Percentiles rank a stretch among this genome's conserved stretches.
Conservation (phyloP, 2,797 vertebrate species). For the Gallirallus australis region DNA sequence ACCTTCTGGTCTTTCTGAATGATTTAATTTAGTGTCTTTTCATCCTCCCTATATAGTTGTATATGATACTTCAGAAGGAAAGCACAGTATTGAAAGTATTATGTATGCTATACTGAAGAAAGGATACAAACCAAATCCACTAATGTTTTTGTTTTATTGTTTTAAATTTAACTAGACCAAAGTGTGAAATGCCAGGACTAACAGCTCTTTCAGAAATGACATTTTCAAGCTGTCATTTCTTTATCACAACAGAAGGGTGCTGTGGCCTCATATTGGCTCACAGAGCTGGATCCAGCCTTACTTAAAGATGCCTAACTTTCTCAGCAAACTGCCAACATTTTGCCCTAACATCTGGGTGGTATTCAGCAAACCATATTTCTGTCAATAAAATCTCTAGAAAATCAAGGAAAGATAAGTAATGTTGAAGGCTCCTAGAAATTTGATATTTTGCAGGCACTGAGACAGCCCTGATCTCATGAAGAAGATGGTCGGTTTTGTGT, state of each 20-base stretch:
- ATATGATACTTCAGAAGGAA: not conserved
- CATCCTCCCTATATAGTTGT: not conserved
- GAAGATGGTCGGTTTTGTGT: not conserved
- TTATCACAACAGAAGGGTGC: not conserved
- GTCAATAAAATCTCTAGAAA: not conserved
- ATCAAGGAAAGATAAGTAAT: not conserved
- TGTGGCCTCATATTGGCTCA: not conserved
- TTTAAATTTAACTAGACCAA: slow-evolving; percentile 7
- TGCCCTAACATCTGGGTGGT: not conserved
- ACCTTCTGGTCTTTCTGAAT: not conserved
- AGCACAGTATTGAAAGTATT: not conserved
- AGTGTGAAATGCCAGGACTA: not conserved
- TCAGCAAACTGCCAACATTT: not conserved
- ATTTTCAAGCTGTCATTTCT: not conserved
- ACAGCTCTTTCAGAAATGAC: not conserved
- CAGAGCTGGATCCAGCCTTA: not conserved
- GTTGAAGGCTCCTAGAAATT: not conserved
- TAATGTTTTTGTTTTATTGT: not conserved
- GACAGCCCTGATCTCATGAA: not conserved
- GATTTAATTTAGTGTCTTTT: not conserved
- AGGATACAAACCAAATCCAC: not conserved
- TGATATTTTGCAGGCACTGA: not conserved
- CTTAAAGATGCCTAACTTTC: not conserved
- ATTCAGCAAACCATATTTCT: not conserved
- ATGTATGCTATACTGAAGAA: not conserved